phyloP scores from a whole-genome alignment of 2,113 vertebrate species.

The Hippocampus barbouri region DNA sequence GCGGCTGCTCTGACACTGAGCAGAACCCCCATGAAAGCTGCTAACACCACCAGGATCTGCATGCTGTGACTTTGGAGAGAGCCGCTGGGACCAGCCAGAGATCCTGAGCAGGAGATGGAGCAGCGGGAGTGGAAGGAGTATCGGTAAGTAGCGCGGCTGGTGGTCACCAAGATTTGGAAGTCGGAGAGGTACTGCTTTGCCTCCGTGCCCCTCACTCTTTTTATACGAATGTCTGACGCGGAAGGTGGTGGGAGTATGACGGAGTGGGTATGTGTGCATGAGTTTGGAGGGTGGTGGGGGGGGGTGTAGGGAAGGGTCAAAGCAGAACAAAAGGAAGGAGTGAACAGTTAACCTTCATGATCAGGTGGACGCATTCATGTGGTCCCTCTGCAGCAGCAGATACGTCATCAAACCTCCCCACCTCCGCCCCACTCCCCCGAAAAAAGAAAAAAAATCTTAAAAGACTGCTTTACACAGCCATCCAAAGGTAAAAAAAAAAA shows the following conservation, averaged over 20 bases:
- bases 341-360: slow-evolving; percentile 63
- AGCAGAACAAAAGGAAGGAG: slow-evolving; percentile 60
- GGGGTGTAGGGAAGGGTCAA: slow-evolving; percentile 52
- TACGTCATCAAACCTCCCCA: slow-evolving; percentile 34
- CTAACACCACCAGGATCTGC: slow-evolving; percentile 4
- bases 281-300: slow-evolving; percentile 26
- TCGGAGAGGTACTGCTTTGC: slow-evolving; percentile 53
- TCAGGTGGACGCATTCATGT: slow-evolving; percentile 18
- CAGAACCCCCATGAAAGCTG: slow-evolving; percentile 71
- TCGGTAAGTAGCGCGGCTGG: slow-evolving; percentile 20
- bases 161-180: slow-evolving; percentile 49
- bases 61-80: slow-evolving; percentile 4
- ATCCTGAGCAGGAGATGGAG: slow-evolving; percentile 33
- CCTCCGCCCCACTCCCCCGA: background rate
- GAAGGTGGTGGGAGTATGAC: slow-evolving; percentile 64
- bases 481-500: background rate
- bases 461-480: background rate
- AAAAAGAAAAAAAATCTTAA: slow-evolving; percentile 21
- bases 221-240: slow-evolving; percentile 75
- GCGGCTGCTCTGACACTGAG: slow-evolving; percentile 76
- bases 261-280: slow-evolving; percentile 34
- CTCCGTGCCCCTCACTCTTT: slow-evolving; percentile 69
- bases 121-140: slow-evolving; percentile 11
- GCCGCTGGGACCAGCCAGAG: slow-evolving; percentile 32
- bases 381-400: slow-evolving; percentile 36